Evolutionary conservation across 2,888 invertebrate species (phyloP).

Genomic region (Ophion ellenae): DNA sequence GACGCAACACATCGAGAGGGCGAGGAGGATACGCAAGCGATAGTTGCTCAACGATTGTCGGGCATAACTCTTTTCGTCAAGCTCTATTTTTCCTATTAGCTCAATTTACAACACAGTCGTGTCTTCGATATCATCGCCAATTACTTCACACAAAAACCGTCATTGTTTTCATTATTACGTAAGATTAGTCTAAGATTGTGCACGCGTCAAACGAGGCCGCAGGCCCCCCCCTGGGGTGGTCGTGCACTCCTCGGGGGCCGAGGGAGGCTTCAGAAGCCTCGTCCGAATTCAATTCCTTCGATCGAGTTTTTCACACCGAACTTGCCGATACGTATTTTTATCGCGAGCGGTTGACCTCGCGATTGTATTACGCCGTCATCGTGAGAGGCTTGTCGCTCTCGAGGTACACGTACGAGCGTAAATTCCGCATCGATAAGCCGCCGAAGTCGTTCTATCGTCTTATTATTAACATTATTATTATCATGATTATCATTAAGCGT

Average conservation of each 20-base stretch:
- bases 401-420: neutral
- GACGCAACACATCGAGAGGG: neutral
- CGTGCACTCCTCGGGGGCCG: neutral
- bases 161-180: slow-evolving; percentile 58
- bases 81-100: slow-evolving; percentile 46
- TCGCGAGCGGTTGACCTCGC: no score
- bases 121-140: slow-evolving; percentile 42
- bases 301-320: slow-evolving; percentile 28
- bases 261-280: neutral
- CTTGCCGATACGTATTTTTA: slow-evolving; percentile 44
- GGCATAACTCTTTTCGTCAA: slow-evolving; percentile 37
- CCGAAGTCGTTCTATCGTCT: slow-evolving; percentile 53
- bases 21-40: slow-evolving; percentile 39
- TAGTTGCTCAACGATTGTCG: slow-evolving; percentile 67
- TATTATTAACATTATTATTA: slow-evolving; percentile 53
- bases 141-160: slow-evolving; percentile 40
- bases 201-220: slow-evolving; percentile 10
- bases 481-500: slow-evolving; percentile 46
- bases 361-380: no score
- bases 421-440: slow-evolving; percentile 10
- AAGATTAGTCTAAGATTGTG: slow-evolving; percentile 11
- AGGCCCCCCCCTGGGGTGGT: neutral
- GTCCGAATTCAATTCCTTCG: slow-evolving; percentile 16
- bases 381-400: neutral
- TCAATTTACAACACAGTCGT: slow-evolving; percentile 54